Percentiles rank a stretch among this genome's conserved stretches.
phyloP scores from a whole-genome alignment of 2,888 invertebrate genomes.

The Phortica okadai region DNA sequence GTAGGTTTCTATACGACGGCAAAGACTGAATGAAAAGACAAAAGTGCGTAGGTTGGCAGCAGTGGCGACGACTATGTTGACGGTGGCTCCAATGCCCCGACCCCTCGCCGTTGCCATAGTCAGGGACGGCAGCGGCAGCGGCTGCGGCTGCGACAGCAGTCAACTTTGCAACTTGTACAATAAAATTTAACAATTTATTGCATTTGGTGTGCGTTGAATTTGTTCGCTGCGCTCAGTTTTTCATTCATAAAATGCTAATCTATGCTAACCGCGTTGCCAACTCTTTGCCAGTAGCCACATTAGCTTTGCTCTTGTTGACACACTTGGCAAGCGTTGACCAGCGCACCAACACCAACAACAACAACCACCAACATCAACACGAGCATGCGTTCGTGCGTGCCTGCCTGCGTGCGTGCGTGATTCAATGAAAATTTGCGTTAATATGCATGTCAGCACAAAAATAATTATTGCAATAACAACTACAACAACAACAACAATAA shows the following conservation, averaged over 20 bases:
- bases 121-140: constrained; percentile 41
- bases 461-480: constrained; percentile 9
- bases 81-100: too few species aligned
- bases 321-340: constrained; percentile 48
- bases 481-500: background rate
- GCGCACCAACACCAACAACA: background rate
- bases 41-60: constrained; percentile 46
- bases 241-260: constrained; percentile 19
- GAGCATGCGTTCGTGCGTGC: constrained; percentile 28
- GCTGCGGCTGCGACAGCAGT: constrained; percentile 60
- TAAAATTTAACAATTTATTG: constrained; percentile 74
- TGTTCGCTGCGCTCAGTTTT: constrained; percentile 48
- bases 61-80: background rate
- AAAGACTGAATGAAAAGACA: constrained; percentile 19
- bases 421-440: constrained; percentile 23
- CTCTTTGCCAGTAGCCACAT: constrained; percentile 31
- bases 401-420: constrained; percentile 20
- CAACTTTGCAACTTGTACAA: constrained; percentile 62
- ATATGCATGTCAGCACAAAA: constrained; percentile 14
- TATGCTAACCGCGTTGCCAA: constrained; percentile 22
- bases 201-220: constrained; percentile 65
- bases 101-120: background rate
- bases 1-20: constrained; percentile 12
- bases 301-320: constrained; percentile 43
- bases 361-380: too few species aligned